Conservation (phyloP, 2,888 invertebrate species). For the Thymelicus sylvestris region DNA sequence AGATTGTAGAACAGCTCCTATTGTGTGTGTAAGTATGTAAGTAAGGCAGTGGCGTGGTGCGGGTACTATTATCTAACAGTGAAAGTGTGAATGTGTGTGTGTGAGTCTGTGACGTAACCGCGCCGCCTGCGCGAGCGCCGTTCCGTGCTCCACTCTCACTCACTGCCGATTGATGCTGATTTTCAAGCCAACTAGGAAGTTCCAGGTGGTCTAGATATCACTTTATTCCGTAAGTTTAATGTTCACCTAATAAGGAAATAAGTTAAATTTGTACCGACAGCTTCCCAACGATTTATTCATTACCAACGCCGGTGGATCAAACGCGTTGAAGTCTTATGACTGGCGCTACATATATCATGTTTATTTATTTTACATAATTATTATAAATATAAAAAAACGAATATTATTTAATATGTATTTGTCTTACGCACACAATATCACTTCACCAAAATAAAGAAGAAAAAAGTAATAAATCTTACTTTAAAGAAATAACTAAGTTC, state of each 20-base stretch:
- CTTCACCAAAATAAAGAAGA: too few species aligned
- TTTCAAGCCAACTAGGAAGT: slow-evolving; percentile 73
- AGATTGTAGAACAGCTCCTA: slow-evolving; percentile 67
- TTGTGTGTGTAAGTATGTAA: slow-evolving; percentile 78
- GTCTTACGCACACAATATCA: too few species aligned
- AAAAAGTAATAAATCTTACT: too few species aligned
- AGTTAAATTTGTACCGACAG: slow-evolving; percentile 44
- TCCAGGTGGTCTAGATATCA: slow-evolving; percentile 61
- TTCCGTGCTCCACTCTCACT: slow-evolving; percentile 70
- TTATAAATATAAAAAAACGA: background rate
- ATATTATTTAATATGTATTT: background rate
- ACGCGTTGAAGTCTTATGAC: slow-evolving; percentile 45
- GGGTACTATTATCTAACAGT: slow-evolving; percentile 80
- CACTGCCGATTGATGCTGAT: slow-evolving; percentile 69
- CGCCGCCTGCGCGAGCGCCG: slow-evolving; percentile 53
- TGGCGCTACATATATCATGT: slow-evolving; percentile 5
- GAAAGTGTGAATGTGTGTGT: slow-evolving; percentile 81
- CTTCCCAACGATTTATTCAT: slow-evolving; percentile 41
- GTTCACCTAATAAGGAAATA: slow-evolving; percentile 51
- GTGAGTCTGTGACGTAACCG: slow-evolving; percentile 68
- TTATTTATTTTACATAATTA: slow-evolving; percentile 6
- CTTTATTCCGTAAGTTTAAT: slow-evolving; percentile 50
- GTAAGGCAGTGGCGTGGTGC: slow-evolving; percentile 76
- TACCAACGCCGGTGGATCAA: slow-evolving; percentile 24
- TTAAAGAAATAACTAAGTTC: too few species aligned